Evolutionary conservation across 2,113 vertebrate species (phyloP).

Genomic region (Carassius carassius): DNA sequence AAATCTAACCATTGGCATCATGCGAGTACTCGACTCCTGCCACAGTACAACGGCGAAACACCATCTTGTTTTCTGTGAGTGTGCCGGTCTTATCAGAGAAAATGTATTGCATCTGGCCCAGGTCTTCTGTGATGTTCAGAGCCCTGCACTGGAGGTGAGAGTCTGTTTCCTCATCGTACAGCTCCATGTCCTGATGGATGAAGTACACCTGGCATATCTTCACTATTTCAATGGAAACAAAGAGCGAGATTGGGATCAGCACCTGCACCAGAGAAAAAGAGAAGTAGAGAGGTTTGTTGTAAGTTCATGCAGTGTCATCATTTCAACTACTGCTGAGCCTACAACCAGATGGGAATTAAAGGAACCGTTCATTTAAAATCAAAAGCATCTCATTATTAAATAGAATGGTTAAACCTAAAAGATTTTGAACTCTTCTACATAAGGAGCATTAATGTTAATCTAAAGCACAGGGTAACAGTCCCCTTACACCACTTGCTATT

Average conservation of each 20-base stretch:
- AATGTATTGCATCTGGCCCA: conserved; percentile 96
- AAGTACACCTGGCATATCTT: conserved; percentile 98
- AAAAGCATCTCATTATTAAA: not conserved
- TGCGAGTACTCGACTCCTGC: conserved; percentile 97
- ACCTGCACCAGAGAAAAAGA: conserved; percentile 73
- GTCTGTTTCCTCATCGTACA: conserved; percentile 96
- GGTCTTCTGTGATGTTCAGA: conserved; percentile 96
- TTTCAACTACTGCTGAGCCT: not conserved
- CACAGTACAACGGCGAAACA: conserved; percentile 94
- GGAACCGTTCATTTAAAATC: not conserved
- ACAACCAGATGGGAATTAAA: not conserved
- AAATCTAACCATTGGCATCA: conserved; percentile 89
- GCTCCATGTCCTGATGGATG: conserved; percentile 92
- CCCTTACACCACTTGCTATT: not conserved
- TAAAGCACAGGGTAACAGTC: not conserved
- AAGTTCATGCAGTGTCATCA: not conserved
- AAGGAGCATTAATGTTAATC: not conserved
- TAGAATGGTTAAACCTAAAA: not conserved
- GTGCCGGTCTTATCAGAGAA: conserved; percentile 99
- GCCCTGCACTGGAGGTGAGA: conserved; percentile 92
- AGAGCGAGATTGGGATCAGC: conserved; percentile 95
- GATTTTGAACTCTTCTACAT: not conserved
- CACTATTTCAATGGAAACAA: conserved; percentile 97
- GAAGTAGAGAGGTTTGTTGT: not conserved
- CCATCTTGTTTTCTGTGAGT: conserved; percentile 98